These are phyloP conservation scores for Berghia stephanieae DNA, from an alignment of 1,140 invertebrate genomes.

Conservation along the genomic window DNA sequence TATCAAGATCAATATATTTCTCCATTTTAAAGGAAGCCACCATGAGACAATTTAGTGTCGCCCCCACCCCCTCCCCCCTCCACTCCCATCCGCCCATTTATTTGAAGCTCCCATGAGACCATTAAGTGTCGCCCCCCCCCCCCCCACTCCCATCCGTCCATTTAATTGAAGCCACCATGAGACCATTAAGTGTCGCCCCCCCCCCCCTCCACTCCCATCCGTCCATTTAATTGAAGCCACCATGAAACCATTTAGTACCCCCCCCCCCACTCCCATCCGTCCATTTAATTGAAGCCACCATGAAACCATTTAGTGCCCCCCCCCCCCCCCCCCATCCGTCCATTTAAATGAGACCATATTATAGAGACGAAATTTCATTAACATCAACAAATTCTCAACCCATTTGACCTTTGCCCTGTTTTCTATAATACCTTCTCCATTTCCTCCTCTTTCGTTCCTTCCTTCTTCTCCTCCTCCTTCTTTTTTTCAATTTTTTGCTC, in stretches of 20 bases:
- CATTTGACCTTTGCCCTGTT: not conserved
- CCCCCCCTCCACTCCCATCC: not conserved
- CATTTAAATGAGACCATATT: constrained; percentile 22
- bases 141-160: not conserved
- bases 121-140: constrained; percentile 20
- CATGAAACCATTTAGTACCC: too few species aligned
- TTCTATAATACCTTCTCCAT: not conserved
- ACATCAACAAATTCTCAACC: constrained; percentile 9
- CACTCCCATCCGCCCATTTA: constrained; percentile 1
- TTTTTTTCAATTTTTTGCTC: not conserved
- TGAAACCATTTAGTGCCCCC: not conserved
- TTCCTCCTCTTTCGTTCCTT: not conserved
- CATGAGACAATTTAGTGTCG: not conserved
- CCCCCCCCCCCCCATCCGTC: not conserved
- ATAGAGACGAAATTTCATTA: not conserved
- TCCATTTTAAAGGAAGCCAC: not conserved
- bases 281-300: not conserved
- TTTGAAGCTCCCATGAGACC: constrained; percentile 28
- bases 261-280: not conserved
- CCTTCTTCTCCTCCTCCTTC: not conserved
- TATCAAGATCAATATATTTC: not conserved
- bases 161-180: not conserved
- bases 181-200: not conserved
- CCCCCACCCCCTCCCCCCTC: not conserved
- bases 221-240: constrained; percentile 26